Evolutionary conservation across 2,797 vertebrate species (phyloP).

Genomic region (Pyrocephalus nanus): DNA sequence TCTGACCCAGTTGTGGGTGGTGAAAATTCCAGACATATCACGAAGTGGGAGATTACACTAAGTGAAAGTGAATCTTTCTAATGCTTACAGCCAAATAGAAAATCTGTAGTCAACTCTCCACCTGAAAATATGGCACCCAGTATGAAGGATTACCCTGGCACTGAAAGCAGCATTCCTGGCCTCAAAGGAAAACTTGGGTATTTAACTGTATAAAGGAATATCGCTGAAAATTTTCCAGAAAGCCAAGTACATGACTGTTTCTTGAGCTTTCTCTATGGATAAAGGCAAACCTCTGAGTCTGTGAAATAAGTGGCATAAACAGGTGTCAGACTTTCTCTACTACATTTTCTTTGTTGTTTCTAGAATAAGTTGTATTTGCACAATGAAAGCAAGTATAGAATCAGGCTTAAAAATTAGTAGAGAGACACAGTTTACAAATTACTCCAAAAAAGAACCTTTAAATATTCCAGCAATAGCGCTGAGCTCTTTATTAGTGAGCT

Average conservation of each 20-base stretch:
- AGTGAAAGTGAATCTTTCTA: neutral
- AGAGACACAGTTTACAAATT: neutral
- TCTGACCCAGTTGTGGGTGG: neutral
- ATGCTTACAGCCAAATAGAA: neutral
- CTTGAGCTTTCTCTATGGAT: neutral
- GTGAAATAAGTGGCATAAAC: neutral
- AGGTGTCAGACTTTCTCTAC: neutral
- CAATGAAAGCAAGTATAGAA: neutral
- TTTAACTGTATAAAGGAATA: neutral
- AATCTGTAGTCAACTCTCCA: neutral
- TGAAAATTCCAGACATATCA: slow-evolving; percentile 45
- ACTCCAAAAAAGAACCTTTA: neutral
- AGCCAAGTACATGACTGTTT: neutral
- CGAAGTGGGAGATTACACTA: neutral
- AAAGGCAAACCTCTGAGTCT: neutral
- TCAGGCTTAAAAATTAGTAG: neutral
- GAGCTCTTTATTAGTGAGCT: neutral
- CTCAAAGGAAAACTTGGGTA: neutral
- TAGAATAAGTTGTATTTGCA: neutral
- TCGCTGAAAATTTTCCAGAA: neutral
- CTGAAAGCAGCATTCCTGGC: neutral
- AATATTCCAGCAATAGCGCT: neutral
- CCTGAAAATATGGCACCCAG: neutral
- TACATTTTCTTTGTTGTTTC: neutral
- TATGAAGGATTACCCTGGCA: neutral